Evolutionary conservation across 2,797 vertebrate species (phyloP).

Genomic region (Numenius phaeopus): DNA sequence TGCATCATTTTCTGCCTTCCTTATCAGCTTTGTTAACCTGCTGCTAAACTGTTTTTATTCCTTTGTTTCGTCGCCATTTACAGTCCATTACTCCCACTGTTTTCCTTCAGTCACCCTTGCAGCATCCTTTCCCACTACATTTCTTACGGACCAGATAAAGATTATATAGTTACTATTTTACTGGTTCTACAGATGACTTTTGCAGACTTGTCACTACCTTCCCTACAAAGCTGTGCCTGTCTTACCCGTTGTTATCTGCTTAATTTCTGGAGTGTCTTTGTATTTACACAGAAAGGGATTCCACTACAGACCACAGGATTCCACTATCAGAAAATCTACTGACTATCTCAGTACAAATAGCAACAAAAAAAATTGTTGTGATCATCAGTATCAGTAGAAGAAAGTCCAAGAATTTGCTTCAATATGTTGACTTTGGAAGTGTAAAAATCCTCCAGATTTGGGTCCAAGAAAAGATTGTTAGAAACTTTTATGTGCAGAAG

Average conservation of each 20-base stretch:
- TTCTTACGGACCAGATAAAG: not conserved
- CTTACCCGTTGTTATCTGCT: not conserved
- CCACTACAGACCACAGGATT: not conserved
- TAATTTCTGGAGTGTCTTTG: not conserved
- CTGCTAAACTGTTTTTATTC: not conserved
- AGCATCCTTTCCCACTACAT: not conserved
- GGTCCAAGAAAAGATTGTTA: constrained; percentile 35
- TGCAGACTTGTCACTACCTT: not conserved
- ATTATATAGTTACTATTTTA: not conserved
- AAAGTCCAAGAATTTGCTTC: constrained; percentile 22
- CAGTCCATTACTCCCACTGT: not conserved
- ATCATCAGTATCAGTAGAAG: not conserved
- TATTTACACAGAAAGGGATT: not conserved
- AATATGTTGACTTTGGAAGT: constrained; percentile 48
- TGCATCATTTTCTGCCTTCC: not conserved
- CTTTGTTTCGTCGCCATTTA: not conserved
- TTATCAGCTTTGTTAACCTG: not conserved
- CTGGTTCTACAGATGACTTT: not conserved
- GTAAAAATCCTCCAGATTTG: not conserved
- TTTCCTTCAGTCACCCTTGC: not conserved
- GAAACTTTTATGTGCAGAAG: constrained; percentile 27
- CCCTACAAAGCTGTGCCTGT: not conserved
- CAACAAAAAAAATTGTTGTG: not conserved
- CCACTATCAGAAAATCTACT: not conserved
- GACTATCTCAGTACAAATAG: not conserved